These are phyloP conservation scores for Brevimyrus niger DNA, from an alignment of 2,113 vertebrate species.

Conservation along the genomic window DNA sequence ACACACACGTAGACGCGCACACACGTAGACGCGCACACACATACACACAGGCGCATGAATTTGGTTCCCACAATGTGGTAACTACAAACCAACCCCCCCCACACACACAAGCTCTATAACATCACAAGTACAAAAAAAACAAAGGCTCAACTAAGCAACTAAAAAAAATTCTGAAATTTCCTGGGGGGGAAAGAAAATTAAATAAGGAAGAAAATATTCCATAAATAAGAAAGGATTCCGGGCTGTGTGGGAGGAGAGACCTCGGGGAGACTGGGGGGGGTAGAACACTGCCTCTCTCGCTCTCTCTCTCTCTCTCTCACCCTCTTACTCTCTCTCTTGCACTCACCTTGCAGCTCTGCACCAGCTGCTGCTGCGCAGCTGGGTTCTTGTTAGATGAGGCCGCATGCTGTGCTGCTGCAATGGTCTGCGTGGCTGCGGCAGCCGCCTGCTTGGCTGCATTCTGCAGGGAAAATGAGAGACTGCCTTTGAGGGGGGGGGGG, in stretches of 20 bases:
- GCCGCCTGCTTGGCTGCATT: constrained; percentile 89
- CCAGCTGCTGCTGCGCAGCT: constrained; percentile 80
- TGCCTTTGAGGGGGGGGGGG: not conserved
- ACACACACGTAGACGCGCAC: no score
- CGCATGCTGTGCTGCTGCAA: constrained; percentile 81
- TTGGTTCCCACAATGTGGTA: not conserved
- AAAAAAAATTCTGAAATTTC: not conserved
- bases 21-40: no score
- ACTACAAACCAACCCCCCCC: not conserved
- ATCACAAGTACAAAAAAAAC: not conserved
- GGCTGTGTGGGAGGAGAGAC: not conserved
- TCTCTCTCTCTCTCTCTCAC: constrained; percentile 17
- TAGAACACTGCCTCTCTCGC: not conserved
- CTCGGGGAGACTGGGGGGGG: not conserved
- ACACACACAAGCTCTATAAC: not conserved
- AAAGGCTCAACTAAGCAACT: not conserved
- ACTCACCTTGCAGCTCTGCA: constrained; percentile 92
- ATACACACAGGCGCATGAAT: no score
- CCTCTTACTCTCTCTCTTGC: constrained; percentile 7
- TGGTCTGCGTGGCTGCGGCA: constrained; percentile 86
- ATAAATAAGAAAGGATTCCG: not conserved
- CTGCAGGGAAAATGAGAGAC: constrained; percentile 49
- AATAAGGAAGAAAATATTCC: not conserved
- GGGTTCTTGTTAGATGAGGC: constrained; percentile 84
- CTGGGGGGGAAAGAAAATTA: not conserved